Conservation (phyloP, 92 coral and sea anemone species). For the Hydrozoanthus gracilis region DNA sequence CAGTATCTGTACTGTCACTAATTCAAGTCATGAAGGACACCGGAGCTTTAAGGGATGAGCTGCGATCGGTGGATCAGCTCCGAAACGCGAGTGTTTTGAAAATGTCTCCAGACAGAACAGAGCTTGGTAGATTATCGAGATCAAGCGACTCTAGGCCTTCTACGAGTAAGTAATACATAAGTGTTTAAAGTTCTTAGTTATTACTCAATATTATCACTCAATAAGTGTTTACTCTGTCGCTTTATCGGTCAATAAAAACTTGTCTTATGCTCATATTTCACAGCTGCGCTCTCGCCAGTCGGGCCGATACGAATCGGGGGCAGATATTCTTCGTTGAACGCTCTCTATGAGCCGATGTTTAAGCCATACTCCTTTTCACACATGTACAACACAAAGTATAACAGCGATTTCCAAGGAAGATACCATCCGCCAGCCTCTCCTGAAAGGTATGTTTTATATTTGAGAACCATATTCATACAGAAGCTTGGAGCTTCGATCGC, state of each 20-base stretch:
- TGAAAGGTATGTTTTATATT: conserved; percentile 71
- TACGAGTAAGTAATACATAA: conserved; percentile 5
- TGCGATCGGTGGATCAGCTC: not conserved
- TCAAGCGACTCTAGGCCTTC: conserved; percentile 23
- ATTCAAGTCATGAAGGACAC: not conserved
- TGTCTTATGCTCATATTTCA: not conserved
- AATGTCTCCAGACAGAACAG: not conserved
- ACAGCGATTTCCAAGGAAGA: conserved; percentile 88
- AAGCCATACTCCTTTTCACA: conserved; percentile 96
- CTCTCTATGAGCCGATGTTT: conserved; percentile 90
- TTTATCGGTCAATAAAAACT: not conserved
- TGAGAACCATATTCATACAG: not conserved
- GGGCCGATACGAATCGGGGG: conserved; percentile 53
- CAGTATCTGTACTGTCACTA: no score
- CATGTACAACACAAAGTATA: conserved; percentile 94
- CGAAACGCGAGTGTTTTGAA: not conserved
- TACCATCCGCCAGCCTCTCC: conserved; percentile 83
- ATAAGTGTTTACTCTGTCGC: not conserved
- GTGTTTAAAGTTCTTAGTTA: not conserved
- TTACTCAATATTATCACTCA: not conserved
- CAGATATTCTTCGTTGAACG: conserved; percentile 82
- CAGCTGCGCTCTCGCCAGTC: conserved; percentile 15
- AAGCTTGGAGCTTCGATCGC: not conserved
- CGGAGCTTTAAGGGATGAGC: not conserved
- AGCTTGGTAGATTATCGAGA: conserved; percentile 2